Percentiles rank a stretch among this genome's conserved stretches.
Evolutionary conservation across 1,140 invertebrate species (phyloP).

Genomic region (Coptotermes formosanus): DNA sequence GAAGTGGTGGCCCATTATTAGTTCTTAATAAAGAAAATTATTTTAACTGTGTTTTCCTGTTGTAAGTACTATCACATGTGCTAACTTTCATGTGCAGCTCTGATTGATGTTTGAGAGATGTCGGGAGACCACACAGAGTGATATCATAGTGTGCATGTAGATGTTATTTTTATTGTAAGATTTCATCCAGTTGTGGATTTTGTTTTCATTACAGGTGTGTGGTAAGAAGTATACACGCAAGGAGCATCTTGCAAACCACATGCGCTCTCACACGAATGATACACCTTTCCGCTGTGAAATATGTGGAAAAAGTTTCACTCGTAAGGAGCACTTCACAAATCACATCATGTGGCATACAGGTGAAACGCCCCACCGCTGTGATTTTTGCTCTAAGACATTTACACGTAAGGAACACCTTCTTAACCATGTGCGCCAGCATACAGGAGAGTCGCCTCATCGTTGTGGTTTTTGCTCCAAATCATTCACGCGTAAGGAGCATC

Average conservation of each 20-base stretch:
- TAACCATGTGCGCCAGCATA: constrained; percentile 73
- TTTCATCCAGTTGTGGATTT: not conserved
- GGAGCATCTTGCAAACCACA: constrained; percentile 80
- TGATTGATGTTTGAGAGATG: too few species aligned
- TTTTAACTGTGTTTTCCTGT: too few species aligned
- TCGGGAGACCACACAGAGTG: too few species aligned
- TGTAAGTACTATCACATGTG: too few species aligned
- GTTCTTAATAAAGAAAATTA: too few species aligned
- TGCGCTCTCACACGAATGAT: constrained; percentile 74
- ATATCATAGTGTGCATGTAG: too few species aligned
- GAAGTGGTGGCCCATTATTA: too few species aligned
- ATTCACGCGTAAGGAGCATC: constrained; percentile 80
- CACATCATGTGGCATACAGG: constrained; percentile 81
- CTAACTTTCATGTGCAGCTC: too few species aligned
- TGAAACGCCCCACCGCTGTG: constrained; percentile 43
- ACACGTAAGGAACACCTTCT: constrained; percentile 74
- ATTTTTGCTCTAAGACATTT: constrained; percentile 72
- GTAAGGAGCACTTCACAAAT: constrained; percentile 74
- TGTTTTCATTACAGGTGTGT: constrained; percentile 30
- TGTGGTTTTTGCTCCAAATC: constrained; percentile 60
- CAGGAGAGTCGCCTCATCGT: constrained; percentile 46
- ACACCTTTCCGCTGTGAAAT: constrained; percentile 72
- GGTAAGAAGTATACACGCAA: constrained; percentile 37
- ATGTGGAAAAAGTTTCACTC: constrained; percentile 65
- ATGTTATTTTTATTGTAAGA: not conserved